These are phyloP conservation scores for Melanaphis sacchari DNA, from an alignment of 1,140 invertebrate species.

Conservation along the genomic window DNA sequence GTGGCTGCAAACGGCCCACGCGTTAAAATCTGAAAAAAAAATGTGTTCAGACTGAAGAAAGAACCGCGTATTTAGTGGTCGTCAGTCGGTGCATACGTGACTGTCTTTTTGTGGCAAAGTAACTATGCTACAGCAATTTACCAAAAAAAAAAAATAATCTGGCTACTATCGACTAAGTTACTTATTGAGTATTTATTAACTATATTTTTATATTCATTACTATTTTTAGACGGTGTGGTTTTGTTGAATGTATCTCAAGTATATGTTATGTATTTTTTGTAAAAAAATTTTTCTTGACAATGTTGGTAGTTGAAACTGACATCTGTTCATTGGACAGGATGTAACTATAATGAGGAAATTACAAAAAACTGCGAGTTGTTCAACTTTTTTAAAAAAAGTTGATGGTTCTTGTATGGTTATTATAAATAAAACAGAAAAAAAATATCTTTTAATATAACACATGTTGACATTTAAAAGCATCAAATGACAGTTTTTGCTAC, in stretches of 20 bases:
- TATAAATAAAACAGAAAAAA: neutral
- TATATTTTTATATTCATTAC: neutral
- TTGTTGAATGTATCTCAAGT: neutral
- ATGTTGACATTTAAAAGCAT: too few relatives aligned
- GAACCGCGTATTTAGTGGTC: too few relatives aligned
- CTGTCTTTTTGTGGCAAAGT: too few relatives aligned
- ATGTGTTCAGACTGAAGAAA: too few relatives aligned
- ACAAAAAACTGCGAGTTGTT: too few relatives aligned
- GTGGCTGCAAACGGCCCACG: too few relatives aligned
- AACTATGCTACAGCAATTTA: too few relatives aligned
- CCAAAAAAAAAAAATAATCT: too few relatives aligned
- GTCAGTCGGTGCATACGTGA: too few relatives aligned
- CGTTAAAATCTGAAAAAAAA: too few relatives aligned
- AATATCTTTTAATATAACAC: neutral
- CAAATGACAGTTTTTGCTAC: too few relatives aligned
- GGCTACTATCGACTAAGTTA: too few relatives aligned
- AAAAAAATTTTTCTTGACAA: neutral
- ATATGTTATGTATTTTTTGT: neutral
- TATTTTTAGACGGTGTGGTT: neutral
- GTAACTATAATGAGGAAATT: neutral
- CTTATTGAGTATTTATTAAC: neutral
- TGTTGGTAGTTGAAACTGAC: neutral
- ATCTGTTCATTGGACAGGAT: neutral
- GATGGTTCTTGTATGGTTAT: neutral
- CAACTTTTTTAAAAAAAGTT: neutral